Conservation (phyloP, 2,888 invertebrate species). For the Ariolimax columbianus region DNA sequence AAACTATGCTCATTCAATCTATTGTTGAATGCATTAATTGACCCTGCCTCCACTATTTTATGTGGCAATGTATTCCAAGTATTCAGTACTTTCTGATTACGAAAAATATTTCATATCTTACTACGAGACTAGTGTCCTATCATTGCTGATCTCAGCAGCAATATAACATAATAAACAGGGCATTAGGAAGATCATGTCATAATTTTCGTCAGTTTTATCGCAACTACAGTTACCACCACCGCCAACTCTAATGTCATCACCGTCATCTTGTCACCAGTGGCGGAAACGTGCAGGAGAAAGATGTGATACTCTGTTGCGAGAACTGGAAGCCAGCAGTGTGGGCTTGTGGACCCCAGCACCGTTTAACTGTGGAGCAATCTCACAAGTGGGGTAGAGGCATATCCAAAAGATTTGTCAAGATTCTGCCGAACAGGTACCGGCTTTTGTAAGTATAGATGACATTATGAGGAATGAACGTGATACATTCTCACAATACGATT, state of each 20-base stretch:
- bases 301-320: constrained; percentile 3
- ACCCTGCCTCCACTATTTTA: too few relatives aligned
- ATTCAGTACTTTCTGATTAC: too few relatives aligned
- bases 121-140: too few relatives aligned
- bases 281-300: not conserved
- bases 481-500: not conserved
- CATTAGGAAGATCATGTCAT: too few relatives aligned
- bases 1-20: too few relatives aligned
- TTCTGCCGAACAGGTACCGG: constrained; percentile 21
- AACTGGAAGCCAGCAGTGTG: constrained; percentile 31
- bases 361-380: not conserved
- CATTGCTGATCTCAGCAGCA: too few relatives aligned
- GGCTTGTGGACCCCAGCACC: constrained; percentile 4
- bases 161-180: too few relatives aligned
- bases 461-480: not conserved
- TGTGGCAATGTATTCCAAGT: too few relatives aligned
- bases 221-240: not conserved
- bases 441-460: constrained; percentile 1
- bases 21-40: too few relatives aligned
- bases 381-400: constrained; percentile 15
- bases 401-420: not conserved
- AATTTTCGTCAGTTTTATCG: not conserved
- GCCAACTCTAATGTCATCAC: too few relatives aligned
- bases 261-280: not conserved
- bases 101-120: too few relatives aligned